Evolutionary conservation across 2,797 vertebrate genomes (phyloP).

Genomic region (Erethizon dorsatum): DNA sequence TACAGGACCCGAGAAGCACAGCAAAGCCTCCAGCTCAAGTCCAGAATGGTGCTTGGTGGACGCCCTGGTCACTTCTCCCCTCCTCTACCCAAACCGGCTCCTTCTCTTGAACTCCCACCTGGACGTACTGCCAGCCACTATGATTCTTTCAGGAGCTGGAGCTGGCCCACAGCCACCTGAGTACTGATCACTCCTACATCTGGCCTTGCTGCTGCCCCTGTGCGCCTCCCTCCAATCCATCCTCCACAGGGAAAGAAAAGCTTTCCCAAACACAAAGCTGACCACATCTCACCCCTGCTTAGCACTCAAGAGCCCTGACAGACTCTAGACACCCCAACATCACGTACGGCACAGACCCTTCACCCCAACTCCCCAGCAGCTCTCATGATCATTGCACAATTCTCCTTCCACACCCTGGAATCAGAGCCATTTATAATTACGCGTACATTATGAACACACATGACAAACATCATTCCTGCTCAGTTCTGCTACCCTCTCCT

Average conservation of each 20-base stretch:
- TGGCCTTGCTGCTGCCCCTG: background rate
- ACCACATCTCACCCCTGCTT: background rate
- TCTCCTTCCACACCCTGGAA: background rate
- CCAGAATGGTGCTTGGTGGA: background rate
- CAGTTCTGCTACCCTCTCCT: background rate
- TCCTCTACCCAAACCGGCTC: background rate
- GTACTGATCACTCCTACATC: background rate
- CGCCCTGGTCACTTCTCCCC: background rate
- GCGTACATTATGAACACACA: background rate
- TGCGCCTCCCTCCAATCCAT: background rate
- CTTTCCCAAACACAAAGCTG: conserved; percentile 35
- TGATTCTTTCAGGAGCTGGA: background rate
- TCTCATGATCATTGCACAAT: background rate
- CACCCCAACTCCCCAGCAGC: background rate
- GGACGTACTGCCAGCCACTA: background rate
- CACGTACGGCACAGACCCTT: background rate
- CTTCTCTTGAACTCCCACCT: background rate
- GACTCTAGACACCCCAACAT: background rate
- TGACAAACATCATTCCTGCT: background rate
- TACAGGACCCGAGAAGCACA: conserved; percentile 80
- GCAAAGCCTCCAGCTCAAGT: background rate
- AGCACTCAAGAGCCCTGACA: background rate
- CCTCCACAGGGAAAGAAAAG: conserved; percentile 9
- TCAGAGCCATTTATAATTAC: background rate
- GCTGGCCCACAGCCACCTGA: background rate